phyloP scores from a whole-genome alignment of 64 coral and sea anemone species.

The Montipora foliosa region DNA sequence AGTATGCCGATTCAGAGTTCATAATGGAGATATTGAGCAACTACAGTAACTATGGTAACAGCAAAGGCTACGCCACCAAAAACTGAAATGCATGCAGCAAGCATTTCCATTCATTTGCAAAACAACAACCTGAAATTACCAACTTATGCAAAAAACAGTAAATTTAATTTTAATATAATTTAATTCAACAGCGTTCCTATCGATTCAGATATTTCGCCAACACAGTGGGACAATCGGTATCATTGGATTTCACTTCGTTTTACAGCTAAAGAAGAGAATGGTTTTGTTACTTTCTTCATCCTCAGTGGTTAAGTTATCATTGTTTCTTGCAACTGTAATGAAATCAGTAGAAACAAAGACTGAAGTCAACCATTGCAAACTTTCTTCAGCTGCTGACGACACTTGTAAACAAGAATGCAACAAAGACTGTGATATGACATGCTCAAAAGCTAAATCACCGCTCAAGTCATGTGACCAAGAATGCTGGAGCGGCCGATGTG shows the following conservation, averaged over 20 bases:
- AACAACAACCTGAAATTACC: too few species aligned
- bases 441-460: not conserved
- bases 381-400: not conserved
- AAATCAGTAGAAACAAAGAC: not conserved
- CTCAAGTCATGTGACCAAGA: slow-evolving; percentile 25
- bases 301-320: not conserved
- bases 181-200: too few species aligned
- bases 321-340: not conserved
- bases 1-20: too few species aligned
- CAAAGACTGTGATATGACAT: slow-evolving; percentile 23
- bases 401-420: slow-evolving; percentile 11
- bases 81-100: too few species aligned
- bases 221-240: not conserved
- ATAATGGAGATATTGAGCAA: too few species aligned
- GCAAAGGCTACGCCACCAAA: too few species aligned
- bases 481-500: not conserved
- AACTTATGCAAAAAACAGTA: too few species aligned
- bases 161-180: too few species aligned
- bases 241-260: not conserved
- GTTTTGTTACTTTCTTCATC: not conserved
- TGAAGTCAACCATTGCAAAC: not conserved
- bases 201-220: too few species aligned
- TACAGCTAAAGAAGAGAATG: not conserved
- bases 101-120: too few species aligned
- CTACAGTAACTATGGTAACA: too few species aligned